A percentile compares a stretch with the other conserved stretches of the same genome.
These are phyloP conservation scores for Rhabditoides inermis DNA, from an alignment of 2,888 invertebrate genomes.

Conservation along the genomic window DNA sequence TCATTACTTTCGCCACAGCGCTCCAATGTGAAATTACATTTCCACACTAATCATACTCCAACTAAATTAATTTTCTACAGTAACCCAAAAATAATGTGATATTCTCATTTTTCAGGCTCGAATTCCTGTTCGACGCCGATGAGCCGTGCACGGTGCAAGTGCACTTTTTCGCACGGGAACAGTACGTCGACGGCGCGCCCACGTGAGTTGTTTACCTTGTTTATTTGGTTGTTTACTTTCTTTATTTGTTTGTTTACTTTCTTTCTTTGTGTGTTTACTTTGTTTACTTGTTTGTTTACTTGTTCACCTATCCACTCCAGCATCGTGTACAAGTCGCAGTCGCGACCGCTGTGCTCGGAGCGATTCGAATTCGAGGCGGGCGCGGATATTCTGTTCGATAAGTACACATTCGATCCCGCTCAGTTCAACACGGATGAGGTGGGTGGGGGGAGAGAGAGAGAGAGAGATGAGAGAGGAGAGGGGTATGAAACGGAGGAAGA, in stretches of 20 bases:
- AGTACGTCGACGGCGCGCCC: conserved; percentile 58
- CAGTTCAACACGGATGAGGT: conserved; percentile 60
- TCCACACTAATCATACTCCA: too few relatives aligned
- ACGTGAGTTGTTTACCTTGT: conserved; percentile 16
- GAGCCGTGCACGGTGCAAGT: conserved; percentile 85
- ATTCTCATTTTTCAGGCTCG: conserved; percentile 95
- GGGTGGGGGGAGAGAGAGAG: not conserved
- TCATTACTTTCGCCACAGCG: too few relatives aligned
- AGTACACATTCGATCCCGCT: conserved; percentile 81
- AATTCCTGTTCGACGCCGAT: conserved; percentile 94
- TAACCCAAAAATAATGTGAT: too few relatives aligned
- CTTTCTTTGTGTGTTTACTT: not conserved
- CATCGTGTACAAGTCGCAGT: conserved; percentile 56
- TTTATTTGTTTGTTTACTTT: conserved; percentile 1
- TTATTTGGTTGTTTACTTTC: conserved; percentile 3
- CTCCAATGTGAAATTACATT: too few relatives aligned
- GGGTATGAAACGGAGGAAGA: too few relatives aligned
- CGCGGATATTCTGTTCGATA: conserved; percentile 82
- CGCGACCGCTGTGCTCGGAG: conserved; percentile 63
- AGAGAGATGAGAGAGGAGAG: too few relatives aligned
- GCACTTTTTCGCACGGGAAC: conserved; percentile 89
- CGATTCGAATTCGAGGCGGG: conserved; percentile 88
- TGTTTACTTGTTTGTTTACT: not conserved
- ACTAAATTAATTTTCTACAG: too few relatives aligned
- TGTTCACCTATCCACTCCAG: conserved; percentile 52